These are phyloP conservation scores for Neogobius melanostomus DNA, from an alignment of 2,113 vertebrate genomes.

Conservation along the genomic window DNA sequence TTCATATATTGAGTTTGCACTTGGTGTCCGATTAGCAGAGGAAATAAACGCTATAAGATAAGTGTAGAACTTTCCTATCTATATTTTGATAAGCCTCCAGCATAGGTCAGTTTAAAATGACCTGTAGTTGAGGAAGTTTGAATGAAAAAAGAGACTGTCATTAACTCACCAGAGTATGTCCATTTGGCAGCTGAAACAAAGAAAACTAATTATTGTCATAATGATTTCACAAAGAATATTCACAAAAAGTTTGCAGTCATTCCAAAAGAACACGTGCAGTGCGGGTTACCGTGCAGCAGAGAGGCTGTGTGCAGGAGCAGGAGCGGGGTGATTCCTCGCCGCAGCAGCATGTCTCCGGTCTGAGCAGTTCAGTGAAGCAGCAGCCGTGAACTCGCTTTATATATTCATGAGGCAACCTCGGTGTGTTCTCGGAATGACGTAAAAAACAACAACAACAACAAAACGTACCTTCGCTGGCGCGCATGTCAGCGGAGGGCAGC, in stretches of 20 bases:
- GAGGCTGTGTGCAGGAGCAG: conserved; percentile 37
- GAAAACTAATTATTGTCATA: conserved; percentile 10
- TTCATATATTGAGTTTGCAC: too few relatives aligned
- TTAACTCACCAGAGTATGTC: conserved; percentile 87
- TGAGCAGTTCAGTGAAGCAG: not conserved
- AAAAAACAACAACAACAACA: conserved; percentile 51
- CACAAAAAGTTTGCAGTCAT: not conserved
- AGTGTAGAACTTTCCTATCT: too few relatives aligned
- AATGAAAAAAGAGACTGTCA: not conserved
- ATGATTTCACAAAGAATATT: not conserved
- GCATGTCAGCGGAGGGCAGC: conserved; percentile 42
- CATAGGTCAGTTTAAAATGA: too few relatives aligned
- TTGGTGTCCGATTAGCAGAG: too few relatives aligned
- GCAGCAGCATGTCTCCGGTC: not conserved
- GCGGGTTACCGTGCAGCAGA: conserved; percentile 48
- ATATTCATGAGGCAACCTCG: conserved; percentile 62
- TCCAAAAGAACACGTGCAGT: not conserved
- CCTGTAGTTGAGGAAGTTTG: too few relatives aligned
- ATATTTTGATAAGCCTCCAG: too few relatives aligned
- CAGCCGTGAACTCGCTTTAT: conserved; percentile 66
- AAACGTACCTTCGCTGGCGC: conserved; percentile 46
- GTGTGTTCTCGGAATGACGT: conserved; percentile 65
- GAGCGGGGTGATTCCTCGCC: conserved; percentile 16
- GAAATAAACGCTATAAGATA: too few relatives aligned
- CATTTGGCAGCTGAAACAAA: conserved; percentile 83